Evolutionary conservation across 2,888 invertebrate genomes (phyloP).

Genomic region (Spialia ferax): DNA sequence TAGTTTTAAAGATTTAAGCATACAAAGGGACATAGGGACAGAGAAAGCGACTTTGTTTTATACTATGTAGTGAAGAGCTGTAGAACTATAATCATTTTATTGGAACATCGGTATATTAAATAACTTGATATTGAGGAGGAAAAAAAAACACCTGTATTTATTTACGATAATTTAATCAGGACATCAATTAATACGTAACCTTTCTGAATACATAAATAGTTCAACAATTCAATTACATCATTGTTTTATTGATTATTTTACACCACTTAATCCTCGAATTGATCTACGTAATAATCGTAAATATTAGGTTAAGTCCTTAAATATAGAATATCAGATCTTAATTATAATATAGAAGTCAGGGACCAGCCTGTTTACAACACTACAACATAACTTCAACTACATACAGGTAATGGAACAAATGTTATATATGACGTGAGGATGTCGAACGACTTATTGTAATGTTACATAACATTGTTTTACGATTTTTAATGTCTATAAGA

Average conservation of each 20-base stretch:
- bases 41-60: too few relatives aligned
- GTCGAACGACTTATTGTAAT: too few relatives aligned
- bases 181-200: slow-evolving; percentile 83
- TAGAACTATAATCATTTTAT: too few relatives aligned
- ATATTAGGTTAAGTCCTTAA: slow-evolving; percentile 46
- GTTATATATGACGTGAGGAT: too few relatives aligned
- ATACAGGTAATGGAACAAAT: slow-evolving; percentile 25
- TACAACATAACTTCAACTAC: slow-evolving; percentile 52
- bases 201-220: slow-evolving; percentile 82
- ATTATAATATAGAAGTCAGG: slow-evolving; percentile 61
- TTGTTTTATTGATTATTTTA: slow-evolving; percentile 58
- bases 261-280: slow-evolving; percentile 56
- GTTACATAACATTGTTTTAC: background rate
- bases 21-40: too few relatives aligned
- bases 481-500: too few relatives aligned
- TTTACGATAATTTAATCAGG: slow-evolving; percentile 83
- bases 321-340: slow-evolving; percentile 64
- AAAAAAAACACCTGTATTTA: slow-evolving; percentile 34
- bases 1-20: too few relatives aligned
- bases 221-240: slow-evolving; percentile 80
- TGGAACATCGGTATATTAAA: too few relatives aligned
- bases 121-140: too few relatives aligned
- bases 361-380: slow-evolving; percentile 74
- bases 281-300: slow-evolving; percentile 49
- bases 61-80: too few relatives aligned